Conservation (phyloP, 2,797 vertebrate species). For the Catharus ustulatus region DNA sequence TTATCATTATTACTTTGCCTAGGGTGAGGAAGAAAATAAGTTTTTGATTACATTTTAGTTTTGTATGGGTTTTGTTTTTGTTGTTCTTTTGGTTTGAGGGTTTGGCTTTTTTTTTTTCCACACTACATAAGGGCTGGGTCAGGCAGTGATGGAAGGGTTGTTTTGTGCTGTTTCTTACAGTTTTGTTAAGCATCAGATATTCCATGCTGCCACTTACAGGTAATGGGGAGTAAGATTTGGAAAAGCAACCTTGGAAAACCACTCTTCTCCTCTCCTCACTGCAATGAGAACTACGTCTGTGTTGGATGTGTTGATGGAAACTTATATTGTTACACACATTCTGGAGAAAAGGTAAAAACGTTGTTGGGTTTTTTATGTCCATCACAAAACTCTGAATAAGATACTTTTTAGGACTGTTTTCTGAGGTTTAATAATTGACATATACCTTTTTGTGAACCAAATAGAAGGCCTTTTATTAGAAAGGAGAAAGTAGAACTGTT, state of each 20-base stretch:
- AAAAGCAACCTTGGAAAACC: slow-evolving; percentile 79
- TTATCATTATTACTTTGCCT: neutral
- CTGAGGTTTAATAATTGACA: neutral
- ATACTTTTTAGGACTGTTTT: neutral
- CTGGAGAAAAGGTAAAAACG: slow-evolving; percentile 84
- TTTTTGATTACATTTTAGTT: neutral
- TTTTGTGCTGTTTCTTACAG: neutral
- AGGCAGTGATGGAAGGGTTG: neutral
- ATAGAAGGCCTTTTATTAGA: neutral
- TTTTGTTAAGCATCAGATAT: neutral
- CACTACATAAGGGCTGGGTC: neutral
- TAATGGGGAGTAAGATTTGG: slow-evolving; percentile 84
- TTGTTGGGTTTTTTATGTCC: neutral
- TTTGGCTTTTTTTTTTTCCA: neutral
- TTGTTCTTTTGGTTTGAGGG: neutral
- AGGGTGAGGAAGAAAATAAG: neutral
- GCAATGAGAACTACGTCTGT: slow-evolving; percentile 73
- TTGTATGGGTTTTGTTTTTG: neutral
- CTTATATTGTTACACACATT: slow-evolving; percentile 82
- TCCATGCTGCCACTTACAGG: slow-evolving; percentile 72
- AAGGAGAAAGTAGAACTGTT: neutral
- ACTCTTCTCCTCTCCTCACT: slow-evolving; percentile 91
- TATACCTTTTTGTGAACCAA: neutral
- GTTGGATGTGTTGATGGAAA: slow-evolving; percentile 92
- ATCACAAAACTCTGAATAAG: neutral